Evolutionary conservation across 2,113 vertebrate genomes (phyloP).

Genomic region (Thryonomys swinderianus): DNA sequence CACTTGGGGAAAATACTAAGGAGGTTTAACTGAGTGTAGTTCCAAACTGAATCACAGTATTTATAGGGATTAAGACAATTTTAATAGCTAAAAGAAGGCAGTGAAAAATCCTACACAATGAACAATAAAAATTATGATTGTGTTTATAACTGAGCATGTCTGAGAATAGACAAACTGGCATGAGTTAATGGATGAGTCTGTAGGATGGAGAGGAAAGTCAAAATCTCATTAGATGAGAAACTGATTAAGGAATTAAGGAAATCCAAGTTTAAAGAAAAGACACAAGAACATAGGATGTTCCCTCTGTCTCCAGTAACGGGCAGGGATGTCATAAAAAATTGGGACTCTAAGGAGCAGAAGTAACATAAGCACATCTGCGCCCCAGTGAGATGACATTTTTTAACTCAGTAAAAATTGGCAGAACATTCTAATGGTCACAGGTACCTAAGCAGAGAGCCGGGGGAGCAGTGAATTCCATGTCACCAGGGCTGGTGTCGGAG

Average conservation of each 20-base stretch:
- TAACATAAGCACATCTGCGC: neutral
- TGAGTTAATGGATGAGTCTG: neutral
- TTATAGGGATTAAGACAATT: neutral
- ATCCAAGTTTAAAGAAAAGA: neutral
- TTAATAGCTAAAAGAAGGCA: neutral
- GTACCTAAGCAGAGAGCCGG: neutral
- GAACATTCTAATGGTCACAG: neutral
- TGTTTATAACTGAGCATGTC: fast-evolving
- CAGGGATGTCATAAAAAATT: neutral
- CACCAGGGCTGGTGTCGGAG: neutral
- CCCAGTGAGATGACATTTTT: neutral
- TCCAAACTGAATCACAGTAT: neutral
- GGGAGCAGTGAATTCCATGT: neutral
- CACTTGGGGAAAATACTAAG: neutral
- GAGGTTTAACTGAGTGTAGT: neutral
- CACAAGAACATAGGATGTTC: neutral
- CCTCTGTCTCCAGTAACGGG: neutral
- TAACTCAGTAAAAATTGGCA: neutral
- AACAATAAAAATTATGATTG: neutral
- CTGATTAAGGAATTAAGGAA: neutral
- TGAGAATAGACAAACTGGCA: neutral
- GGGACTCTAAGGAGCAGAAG: neutral
- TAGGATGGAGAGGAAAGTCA: neutral
- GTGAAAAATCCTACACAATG: neutral
- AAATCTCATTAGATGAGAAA: neutral